Conservation (phyloP, 2,888 invertebrate genomes). For the Conus canariensis region DNA sequence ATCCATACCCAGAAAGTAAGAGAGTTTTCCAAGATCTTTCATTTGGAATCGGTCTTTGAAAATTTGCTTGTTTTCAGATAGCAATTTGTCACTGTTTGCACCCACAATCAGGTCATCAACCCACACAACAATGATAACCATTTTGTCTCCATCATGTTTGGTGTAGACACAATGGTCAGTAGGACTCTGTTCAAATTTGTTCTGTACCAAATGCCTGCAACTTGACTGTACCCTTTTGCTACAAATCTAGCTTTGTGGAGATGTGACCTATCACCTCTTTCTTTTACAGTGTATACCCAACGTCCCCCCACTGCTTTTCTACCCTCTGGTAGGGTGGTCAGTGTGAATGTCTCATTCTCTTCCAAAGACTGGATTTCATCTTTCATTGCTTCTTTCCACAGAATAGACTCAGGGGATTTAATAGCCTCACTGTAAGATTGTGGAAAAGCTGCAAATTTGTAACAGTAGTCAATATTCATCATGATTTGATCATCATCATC, state of each 20-base stretch:
- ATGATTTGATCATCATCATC: slow-evolving; percentile 37
- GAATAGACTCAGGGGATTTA: slow-evolving; percentile 27
- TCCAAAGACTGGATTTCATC: slow-evolving; percentile 50
- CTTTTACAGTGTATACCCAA: slow-evolving; percentile 7
- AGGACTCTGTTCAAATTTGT: not conserved
- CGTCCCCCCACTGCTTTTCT: slow-evolving; percentile 16
- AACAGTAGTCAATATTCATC: slow-evolving; percentile 50
- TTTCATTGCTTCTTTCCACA: slow-evolving; percentile 43
- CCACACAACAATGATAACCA: not conserved
- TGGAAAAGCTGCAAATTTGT: slow-evolving; percentile 45
- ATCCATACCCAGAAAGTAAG: slow-evolving; percentile 49
- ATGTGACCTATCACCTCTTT: slow-evolving; percentile 1
- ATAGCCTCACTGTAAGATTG: slow-evolving; percentile 44
- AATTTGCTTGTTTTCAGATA: not conserved
- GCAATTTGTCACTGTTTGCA: slow-evolving; percentile 35
- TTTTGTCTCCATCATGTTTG: not conserved
- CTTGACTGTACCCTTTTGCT: slow-evolving; percentile 47
- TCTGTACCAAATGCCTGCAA: slow-evolving; percentile 38
- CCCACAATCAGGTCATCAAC: slow-evolving; percentile 37
- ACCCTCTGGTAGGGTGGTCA: not conserved
- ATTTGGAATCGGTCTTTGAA: slow-evolving; percentile 35
- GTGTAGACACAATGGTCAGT: slow-evolving; percentile 28
- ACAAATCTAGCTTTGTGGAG: slow-evolving; percentile 15
- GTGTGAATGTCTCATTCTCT: slow-evolving; percentile 42
- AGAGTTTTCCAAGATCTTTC: slow-evolving; percentile 49